Percentiles rank a stretch among this genome's conserved stretches.
These are phyloP conservation scores for Escarpia spicata DNA, from an alignment of 2,888 invertebrate genomes.

Conservation along the genomic window DNA sequence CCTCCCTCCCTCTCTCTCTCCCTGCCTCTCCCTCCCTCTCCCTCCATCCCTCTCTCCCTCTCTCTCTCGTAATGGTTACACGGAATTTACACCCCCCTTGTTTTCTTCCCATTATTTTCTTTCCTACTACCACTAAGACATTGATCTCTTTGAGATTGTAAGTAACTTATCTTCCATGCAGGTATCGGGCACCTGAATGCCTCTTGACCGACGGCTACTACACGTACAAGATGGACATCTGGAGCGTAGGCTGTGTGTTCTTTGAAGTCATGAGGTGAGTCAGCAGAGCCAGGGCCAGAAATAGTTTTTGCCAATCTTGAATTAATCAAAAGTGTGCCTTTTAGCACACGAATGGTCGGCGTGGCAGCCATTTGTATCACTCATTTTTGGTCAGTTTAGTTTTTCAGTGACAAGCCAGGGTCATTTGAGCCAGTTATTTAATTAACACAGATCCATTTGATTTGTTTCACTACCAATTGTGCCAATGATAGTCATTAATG, in stretches of 20 bases:
- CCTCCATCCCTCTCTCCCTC: background rate
- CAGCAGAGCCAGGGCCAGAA: too few species aligned
- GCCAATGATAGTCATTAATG: too few species aligned
- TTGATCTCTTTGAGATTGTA: background rate
- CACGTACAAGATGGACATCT: conserved; percentile 78
- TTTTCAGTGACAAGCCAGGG: too few species aligned
- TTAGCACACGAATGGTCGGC: too few species aligned
- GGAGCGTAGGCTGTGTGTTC: conserved; percentile 78
- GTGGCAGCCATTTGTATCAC: too few species aligned
- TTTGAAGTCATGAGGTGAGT: conserved; percentile 75
- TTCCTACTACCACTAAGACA: background rate
- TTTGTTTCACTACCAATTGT: too few species aligned
- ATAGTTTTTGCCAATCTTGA: too few species aligned
- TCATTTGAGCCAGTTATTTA: too few species aligned
- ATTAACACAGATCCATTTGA: too few species aligned
- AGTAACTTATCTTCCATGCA: conserved; percentile 33
- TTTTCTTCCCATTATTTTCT: conserved; percentile 9
- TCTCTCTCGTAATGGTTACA: background rate
- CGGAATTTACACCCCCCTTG: too few species aligned
- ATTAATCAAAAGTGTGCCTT: too few species aligned
- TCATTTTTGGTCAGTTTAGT: too few species aligned
- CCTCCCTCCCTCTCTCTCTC: background rate
- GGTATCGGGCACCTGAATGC: conserved; percentile 75
- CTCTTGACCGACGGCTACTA: conserved; percentile 75
- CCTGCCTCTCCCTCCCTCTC: background rate